Percentiles rank a stretch among this genome's conserved stretches.
phyloP scores from a whole-genome alignment of 2,113 vertebrate species.

The Saimiri boliviensis region DNA sequence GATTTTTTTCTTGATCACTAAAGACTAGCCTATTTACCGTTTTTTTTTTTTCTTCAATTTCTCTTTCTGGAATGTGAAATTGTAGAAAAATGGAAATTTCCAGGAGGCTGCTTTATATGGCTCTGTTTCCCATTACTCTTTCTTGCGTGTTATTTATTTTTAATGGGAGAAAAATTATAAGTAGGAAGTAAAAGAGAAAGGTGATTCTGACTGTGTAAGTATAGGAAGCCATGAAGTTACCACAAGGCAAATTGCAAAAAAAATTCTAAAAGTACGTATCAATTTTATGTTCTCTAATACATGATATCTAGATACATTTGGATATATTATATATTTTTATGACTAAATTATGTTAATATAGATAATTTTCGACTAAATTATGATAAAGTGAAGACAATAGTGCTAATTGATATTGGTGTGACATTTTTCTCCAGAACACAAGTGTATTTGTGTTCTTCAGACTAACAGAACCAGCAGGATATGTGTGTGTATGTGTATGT shows the following conservation, averaged over 20 bases:
- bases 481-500: neutral
- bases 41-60: neutral
- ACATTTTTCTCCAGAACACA: neutral
- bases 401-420: neutral
- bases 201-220: neutral
- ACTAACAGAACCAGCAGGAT: neutral
- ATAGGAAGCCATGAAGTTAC: neutral
- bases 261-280: neutral
- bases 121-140: neutral
- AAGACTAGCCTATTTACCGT: neutral
- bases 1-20: neutral
- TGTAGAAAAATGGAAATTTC: neutral
- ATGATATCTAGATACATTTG: no score
- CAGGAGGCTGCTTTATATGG: neutral
- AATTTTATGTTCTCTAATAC: neutral
- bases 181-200: neutral
- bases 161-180: conserved; percentile 8
- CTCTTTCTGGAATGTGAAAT: neutral
- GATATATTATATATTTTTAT: neutral
- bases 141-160: neutral
- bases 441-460: neutral
- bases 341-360: neutral
- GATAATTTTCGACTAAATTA: neutral
- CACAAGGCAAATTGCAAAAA: neutral
- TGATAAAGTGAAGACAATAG: neutral